Percentiles rank a stretch among this genome's conserved stretches.
Conservation (phyloP, 2,888 invertebrate species). For the Protonemura montana region DNA sequence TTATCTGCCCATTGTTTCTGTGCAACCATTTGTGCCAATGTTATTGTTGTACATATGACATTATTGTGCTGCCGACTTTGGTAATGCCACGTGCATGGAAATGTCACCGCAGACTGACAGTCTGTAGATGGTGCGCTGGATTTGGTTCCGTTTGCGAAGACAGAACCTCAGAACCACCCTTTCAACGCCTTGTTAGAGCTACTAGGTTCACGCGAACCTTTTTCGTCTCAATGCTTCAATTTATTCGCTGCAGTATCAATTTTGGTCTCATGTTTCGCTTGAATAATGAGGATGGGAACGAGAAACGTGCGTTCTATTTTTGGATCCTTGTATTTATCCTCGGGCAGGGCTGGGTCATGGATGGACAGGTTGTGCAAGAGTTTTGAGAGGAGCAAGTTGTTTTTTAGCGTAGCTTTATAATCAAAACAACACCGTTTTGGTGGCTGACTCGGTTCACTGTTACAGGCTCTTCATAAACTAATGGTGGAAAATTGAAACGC, state of each 20-base stretch:
- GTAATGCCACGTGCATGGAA: not conserved
- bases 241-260: slow-evolving; percentile 10
- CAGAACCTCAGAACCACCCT: not conserved
- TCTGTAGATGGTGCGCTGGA: not conserved
- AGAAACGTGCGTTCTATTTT: not conserved
- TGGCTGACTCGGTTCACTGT: not conserved
- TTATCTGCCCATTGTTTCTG: slow-evolving; percentile 13
- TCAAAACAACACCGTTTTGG: not conserved
- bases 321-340: not conserved
- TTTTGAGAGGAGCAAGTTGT: not conserved
- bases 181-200: not conserved
- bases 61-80: slow-evolving; percentile 20
- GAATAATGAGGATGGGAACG: not conserved
- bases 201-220: not conserved
- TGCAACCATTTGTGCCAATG: not conserved
- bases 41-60: slow-evolving; percentile 19
- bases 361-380: not conserved
- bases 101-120: slow-evolving; percentile 35
- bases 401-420: not conserved
- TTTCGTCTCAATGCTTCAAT: not conserved
- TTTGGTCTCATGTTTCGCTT: not conserved
- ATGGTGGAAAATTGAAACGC: not conserved
- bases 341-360: not conserved
- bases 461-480: not conserved
- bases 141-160: not conserved